Evolutionary conservation across 2,797 vertebrate genomes (phyloP).

Genomic region (Tenualosa ilisha): DNA sequence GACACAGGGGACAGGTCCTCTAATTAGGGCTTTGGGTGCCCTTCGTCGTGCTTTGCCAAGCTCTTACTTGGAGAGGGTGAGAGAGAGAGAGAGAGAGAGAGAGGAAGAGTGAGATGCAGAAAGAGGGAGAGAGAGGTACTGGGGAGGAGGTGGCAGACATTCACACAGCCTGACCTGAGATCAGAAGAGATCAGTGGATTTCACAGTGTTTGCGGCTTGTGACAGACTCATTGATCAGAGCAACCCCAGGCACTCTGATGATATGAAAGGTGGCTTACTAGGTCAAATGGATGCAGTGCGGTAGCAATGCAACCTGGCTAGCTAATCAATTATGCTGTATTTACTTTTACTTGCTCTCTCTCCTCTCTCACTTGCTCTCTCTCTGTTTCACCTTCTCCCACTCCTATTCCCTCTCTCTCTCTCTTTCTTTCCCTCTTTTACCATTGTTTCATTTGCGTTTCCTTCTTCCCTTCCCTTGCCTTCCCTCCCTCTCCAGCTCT

Average conservation of each 20-base stretch:
- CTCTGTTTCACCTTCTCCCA: neutral
- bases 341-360: neutral
- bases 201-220: neutral
- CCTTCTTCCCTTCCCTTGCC: neutral
- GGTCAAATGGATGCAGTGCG: neutral
- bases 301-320: neutral
- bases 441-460: neutral
- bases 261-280: neutral
- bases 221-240: conserved; percentile 5
- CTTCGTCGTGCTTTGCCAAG: neutral
- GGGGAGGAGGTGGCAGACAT: neutral
- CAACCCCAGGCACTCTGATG: neutral
- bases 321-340: neutral
- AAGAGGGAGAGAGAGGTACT: neutral
- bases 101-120: neutral
- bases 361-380: neutral
- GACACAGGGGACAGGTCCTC: neutral
- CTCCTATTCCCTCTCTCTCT: neutral
- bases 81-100: neutral
- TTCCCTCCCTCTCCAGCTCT: neutral
- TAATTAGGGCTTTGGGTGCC: neutral
- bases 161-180: neutral
- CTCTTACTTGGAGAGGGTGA: neutral
- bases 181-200: conserved; percentile 8
- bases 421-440: neutral